Evolutionary conservation across 2,113 vertebrate genomes (phyloP), one percentile per base, ranked within the genome.

Genomic region (Clarias magur): DNA sequence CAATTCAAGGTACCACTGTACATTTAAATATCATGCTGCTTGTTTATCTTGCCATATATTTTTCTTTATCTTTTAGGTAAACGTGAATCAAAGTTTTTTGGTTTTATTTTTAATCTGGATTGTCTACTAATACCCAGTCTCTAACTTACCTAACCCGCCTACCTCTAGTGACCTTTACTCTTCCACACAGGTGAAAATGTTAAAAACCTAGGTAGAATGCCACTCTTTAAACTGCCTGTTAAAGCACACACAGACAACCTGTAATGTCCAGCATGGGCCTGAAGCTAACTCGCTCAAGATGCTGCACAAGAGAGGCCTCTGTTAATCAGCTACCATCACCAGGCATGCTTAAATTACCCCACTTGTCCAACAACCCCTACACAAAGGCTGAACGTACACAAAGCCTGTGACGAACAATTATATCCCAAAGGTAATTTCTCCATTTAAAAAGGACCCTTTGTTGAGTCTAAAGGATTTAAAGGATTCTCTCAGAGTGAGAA

Each of bases 241-340:
- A 75, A 48, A 75, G 21, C 80, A 86, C 73, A 80, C 81, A 60
- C 42, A 59, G 21, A 11, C 9, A 30, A 59, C 62, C 1, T 90
- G 90, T 85, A 90, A 92, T 87, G 86, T 91, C 91, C 92, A 86
- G 90, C 79, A 30, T 56, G 87, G 87, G 89, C 84, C 85, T 93
- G 91, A 94, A 88, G 89, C 92, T 94, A 94, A 95, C 93, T 84
- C 93, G 91, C 91, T 95, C 95, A 94, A 95, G 93, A 94, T 94
- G 93, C 91, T 67, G 82, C 73, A 88, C 89, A 87, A 91, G 70
- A 89, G 86, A 87, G 86, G 73, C 89, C 86, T 12, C 21, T 84
- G 80, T 84, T 91, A 90, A 94, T 94, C 93, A 95, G 91, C 80
- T 86, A 89, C 93, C 93, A 93, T 94, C 93, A 93, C 90, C 91